A percentile compares a stretch with the other conserved stretches of the same genome.
Conservation (phyloP, 2,797 vertebrate species). For the Aldrovandia affinis region DNA sequence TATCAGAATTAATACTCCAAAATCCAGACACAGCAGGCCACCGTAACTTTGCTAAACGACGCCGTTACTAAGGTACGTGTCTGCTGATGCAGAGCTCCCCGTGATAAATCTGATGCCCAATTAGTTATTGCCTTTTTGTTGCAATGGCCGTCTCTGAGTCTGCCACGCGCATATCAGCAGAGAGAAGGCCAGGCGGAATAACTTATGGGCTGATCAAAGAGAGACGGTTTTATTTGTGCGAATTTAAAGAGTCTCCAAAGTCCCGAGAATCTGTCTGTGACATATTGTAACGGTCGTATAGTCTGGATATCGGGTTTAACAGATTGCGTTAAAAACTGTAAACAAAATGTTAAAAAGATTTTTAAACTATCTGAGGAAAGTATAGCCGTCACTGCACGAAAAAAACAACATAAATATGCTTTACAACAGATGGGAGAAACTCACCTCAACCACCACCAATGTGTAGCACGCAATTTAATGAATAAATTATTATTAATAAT, state of each 20-base stretch:
- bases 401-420: too few species aligned
- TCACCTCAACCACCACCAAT: too few species aligned
- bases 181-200: constrained; percentile 11
- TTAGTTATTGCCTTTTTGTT: neutral
- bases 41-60: neutral
- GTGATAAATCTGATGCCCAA: neutral
- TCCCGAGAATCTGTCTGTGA: neutral
- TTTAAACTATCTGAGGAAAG: too few species aligned
- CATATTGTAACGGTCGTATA: neutral
- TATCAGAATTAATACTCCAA: neutral
- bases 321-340: too few species aligned
- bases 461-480: too few species aligned
- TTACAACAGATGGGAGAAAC: too few species aligned
- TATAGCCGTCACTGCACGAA: too few species aligned
- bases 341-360: too few species aligned
- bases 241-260: too few species aligned
- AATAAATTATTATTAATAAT: too few species aligned
- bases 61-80: neutral
- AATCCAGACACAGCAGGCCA: neutral
- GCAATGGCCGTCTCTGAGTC: neutral
- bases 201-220: neutral
- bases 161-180: neutral
- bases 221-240: neutral
- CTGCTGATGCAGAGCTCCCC: neutral
- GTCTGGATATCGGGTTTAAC: too few species aligned